Percentiles rank a stretch among this genome's conserved stretches.
These are phyloP conservation scores for Heliconius ismenius DNA, from an alignment of 2,888 invertebrate genomes.

Conservation along the genomic window DNA sequence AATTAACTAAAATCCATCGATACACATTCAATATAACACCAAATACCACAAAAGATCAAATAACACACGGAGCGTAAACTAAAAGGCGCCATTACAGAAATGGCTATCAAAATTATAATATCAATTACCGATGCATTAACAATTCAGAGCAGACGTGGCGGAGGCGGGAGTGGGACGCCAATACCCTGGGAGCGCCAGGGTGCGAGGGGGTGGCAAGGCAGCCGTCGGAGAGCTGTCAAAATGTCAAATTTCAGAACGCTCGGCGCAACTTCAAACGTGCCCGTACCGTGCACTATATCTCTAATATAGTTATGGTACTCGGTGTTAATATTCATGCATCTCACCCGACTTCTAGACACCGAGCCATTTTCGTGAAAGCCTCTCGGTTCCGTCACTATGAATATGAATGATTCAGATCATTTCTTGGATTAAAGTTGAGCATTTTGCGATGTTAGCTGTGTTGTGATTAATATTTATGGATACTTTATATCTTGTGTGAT, in stretches of 20 bases:
- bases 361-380: conserved; percentile 79
- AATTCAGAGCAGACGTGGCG: conserved; percentile 80
- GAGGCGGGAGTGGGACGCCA: conserved; percentile 75
- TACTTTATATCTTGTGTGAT: background rate
- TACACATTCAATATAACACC: background rate
- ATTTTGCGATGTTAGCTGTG: conserved; percentile 35
- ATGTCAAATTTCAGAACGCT: conserved; percentile 82
- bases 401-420: conserved; percentile 78
- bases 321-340: conserved; percentile 81
- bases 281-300: conserved; percentile 73
- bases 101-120: conserved; percentile 79
- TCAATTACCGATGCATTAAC: conserved; percentile 82
- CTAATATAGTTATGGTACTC: conserved; percentile 78
- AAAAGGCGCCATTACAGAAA: conserved; percentile 66
- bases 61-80: conserved; percentile 54
- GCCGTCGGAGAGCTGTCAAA: conserved; percentile 82
- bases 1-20: background rate
- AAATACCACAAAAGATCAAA: conserved; percentile 34
- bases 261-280: conserved; percentile 81
- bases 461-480: conserved; percentile 30
- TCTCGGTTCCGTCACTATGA: conserved; percentile 70
- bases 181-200: conserved; percentile 49
- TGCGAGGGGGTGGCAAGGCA: conserved; percentile 63
- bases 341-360: conserved; percentile 73
- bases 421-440: conserved; percentile 72